Base-by-base conservation (phyloP, 2,113 vertebrate species). In the Phrynosoma blainvillii region DNA sequence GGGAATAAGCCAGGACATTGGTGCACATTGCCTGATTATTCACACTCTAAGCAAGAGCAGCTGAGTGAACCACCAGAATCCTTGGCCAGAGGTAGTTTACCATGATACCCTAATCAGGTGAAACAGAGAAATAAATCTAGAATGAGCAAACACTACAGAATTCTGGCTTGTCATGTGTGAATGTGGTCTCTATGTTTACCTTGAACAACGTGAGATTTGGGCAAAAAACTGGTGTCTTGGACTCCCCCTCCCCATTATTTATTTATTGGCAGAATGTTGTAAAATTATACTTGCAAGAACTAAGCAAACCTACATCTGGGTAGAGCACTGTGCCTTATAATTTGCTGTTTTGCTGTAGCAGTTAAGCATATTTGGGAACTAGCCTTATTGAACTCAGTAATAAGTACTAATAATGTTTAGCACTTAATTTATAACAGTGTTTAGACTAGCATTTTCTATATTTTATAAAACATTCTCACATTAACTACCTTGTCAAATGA, bases 251-350 rank as follows among this genome's bases (percentile, higher is more conserved):
- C 56, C 56, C 14, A 59, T 59, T 59, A 13, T 59, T 62, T 62
- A 16, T 18, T 62, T 59, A 36, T 47, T 47, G 5, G 59, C 59
- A 62, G 13, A 14, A 62, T 62, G 14, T 16, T 62, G 59, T n/a
- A 54, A 83, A n/a, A 56, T 56, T 79, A 8, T 71, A 66, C 1
- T 18, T 88, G 77, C 36, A 89, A 89, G 54, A 59, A 30, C 75
- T 90, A 68, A 54, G 23, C 12, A 84, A 21, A 88, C 27, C 56
- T 79, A n/a, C 52, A 30, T 27, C 14, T 18, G 11, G 12, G 5
- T 21, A 79, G 42, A 7, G 27, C 13, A 62, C 47, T 62, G 59
- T 16, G 1, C 59, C 59, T 4, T 11, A 21, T 30, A 52, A 47
- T 70, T 81, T 0, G 27, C 70, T 40, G 2, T 3, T 92, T 89